Conservation (phyloP, 1,140 invertebrate genomes). For the Orchestia grillus region DNA sequence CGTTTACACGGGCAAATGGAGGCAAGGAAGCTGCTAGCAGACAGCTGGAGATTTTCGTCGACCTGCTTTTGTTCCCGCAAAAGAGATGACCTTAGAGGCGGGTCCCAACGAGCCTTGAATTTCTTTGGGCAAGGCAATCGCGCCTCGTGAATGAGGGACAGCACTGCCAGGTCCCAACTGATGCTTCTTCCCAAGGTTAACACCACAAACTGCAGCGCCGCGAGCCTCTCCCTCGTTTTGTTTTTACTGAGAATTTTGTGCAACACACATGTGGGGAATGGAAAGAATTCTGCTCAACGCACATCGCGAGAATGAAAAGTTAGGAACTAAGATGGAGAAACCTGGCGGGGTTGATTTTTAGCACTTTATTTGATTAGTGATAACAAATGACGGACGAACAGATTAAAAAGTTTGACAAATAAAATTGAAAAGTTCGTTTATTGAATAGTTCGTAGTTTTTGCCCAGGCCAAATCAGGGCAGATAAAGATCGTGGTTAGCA, state of each 20-base stretch:
- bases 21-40: neutral
- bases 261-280: neutral
- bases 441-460: too few species aligned
- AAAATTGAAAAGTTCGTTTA: too few species aligned
- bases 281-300: neutral
- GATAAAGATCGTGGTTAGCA: neutral
- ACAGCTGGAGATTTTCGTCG: slow-evolving; percentile 28
- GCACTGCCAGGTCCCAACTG: neutral
- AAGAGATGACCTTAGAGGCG: slow-evolving; percentile 36
- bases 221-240: neutral
- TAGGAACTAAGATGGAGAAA: neutral
- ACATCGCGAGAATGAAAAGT: neutral
- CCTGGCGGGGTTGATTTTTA: neutral
- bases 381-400: too few species aligned
- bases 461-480: too few species aligned
- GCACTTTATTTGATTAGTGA: too few species aligned
- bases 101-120: slow-evolving; percentile 36
- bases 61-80: slow-evolving; percentile 27
- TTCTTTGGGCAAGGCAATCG: slow-evolving; percentile 22
- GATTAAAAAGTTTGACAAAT: too few species aligned
- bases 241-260: neutral
- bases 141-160: neutral
- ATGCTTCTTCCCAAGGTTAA: neutral
- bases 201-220: slow-evolving; percentile 3
- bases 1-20: slow-evolving; percentile 50